Conservation (phyloP, 2,888 invertebrate genomes). For the Volucella inanis region DNA sequence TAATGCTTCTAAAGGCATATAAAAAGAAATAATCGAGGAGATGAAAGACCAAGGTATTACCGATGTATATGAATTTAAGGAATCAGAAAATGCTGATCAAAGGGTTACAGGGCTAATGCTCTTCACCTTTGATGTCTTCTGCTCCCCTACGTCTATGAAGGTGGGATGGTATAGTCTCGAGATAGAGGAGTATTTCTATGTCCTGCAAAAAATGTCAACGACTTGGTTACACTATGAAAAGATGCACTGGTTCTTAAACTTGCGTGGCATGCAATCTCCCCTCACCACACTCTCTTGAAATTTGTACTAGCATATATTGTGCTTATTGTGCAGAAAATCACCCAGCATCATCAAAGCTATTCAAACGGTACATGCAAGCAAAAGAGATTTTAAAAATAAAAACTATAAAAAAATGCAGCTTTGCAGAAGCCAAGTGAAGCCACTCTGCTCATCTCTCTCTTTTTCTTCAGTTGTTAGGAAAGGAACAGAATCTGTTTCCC, state of each 20-base stretch:
- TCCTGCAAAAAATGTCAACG: slow-evolving; percentile 31
- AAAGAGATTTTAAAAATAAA: slow-evolving; percentile 24
- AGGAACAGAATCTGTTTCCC: too few relatives aligned
- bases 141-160: slow-evolving; percentile 13
- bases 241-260: slow-evolving; percentile 4
- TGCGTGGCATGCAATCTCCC: slow-evolving; percentile 21
- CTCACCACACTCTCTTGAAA: not conserved
- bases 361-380: not conserved
- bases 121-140: slow-evolving; percentile 48
- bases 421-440: too few relatives aligned
- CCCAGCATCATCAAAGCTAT: slow-evolving; percentile 13
- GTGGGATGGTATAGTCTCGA: slow-evolving; percentile 38
- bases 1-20: slow-evolving; percentile 21
- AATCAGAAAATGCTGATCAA: slow-evolving; percentile 1
- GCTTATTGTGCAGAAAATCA: slow-evolving; percentile 15
- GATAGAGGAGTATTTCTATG: slow-evolving; percentile 30
- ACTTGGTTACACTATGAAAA: slow-evolving; percentile 17
- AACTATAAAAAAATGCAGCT: too few relatives aligned
- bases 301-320: slow-evolving; percentile 19
- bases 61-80: slow-evolving; percentile 39
- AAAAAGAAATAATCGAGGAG: slow-evolving; percentile 38
- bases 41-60: slow-evolving; percentile 37
- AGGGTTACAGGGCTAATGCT: slow-evolving; percentile 19
- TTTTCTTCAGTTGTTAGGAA: too few relatives aligned
- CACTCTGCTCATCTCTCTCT: too few relatives aligned